These are phyloP conservation scores for Vimba vimba DNA, from an alignment of 2,113 vertebrate genomes.

Conservation along the genomic window DNA sequence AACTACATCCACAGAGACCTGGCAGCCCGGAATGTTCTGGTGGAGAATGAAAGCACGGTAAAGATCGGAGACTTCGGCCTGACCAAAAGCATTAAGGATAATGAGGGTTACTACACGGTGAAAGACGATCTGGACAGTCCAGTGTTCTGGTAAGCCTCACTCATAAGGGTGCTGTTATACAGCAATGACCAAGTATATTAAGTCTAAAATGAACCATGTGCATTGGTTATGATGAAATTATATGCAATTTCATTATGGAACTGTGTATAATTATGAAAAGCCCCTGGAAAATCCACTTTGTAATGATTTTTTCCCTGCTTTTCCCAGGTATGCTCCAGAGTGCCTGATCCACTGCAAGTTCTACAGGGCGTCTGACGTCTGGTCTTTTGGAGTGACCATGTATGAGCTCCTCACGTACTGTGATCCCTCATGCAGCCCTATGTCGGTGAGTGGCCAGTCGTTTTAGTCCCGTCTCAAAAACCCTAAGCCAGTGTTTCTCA, in stretches of 20 bases:
- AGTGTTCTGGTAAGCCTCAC: slow-evolving; percentile 87
- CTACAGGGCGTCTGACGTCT: slow-evolving; percentile 93
- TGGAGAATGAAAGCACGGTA: slow-evolving; percentile 91
- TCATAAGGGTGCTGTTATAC: too few species aligned
- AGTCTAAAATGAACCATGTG: not conserved
- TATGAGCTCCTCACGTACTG: slow-evolving; percentile 96
- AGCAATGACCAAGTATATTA: not conserved
- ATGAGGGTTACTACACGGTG: slow-evolving; percentile 95
- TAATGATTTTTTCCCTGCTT: not conserved
- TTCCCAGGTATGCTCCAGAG: slow-evolving; percentile 91
- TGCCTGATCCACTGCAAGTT: slow-evolving; percentile 93
- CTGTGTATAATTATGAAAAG: not conserved
- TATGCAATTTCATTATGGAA: not conserved
- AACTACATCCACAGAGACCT: slow-evolving; percentile 96
- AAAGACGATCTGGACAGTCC: slow-evolving; percentile 94
- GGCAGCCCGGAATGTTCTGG: slow-evolving; percentile 93
- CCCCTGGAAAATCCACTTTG: not conserved
- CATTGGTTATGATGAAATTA: not conserved
- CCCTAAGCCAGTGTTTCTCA: not conserved
- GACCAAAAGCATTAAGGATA: slow-evolving; percentile 93
- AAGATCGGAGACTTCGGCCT: slow-evolving; percentile 98
- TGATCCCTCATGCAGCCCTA: slow-evolving; percentile 84
- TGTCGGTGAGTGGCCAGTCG: slow-evolving; percentile 79
- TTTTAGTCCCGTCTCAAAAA: not conserved
- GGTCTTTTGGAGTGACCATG: slow-evolving; percentile 96